These are phyloP conservation scores for Neofelis nebulosa DNA, from an alignment of 2,113 vertebrate genomes.

Conservation along the genomic window DNA sequence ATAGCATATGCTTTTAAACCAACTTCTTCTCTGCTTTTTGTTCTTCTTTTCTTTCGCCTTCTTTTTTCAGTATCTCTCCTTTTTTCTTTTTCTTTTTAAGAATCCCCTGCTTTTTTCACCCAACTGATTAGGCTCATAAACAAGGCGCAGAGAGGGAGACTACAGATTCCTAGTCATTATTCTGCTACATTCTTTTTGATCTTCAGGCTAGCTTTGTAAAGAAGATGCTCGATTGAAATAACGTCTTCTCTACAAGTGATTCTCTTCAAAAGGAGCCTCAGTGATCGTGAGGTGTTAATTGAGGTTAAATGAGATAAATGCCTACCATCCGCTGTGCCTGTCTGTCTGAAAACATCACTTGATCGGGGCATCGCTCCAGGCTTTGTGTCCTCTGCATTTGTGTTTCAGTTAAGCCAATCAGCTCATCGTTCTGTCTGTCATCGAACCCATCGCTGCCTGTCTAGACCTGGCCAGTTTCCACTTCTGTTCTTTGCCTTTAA, in stretches of 20 bases:
- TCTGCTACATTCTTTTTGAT: not conserved
- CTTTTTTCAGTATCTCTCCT: not conserved
- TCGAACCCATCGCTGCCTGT: not conserved
- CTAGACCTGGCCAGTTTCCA: not conserved
- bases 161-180: conserved; percentile 3
- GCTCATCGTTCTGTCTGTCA: not conserved
- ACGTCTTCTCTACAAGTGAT: not conserved
- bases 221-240: conserved; percentile 15
- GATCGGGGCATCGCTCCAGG: not conserved
- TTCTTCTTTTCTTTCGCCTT: not conserved
- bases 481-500: not conserved
- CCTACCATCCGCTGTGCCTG: not conserved
- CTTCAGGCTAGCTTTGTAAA: not conserved
- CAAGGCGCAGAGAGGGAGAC: not conserved
- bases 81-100: not conserved
- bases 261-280: not conserved
- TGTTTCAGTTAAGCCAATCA: not conserved
- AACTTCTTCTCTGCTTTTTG: not conserved
- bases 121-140: not conserved
- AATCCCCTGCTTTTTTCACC: not conserved
- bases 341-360: not conserved
- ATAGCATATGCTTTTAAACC: not conserved
- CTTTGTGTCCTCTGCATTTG: not conserved
- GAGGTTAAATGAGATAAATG: not conserved
- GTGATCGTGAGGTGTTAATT: not conserved